Base-by-base conservation (phyloP, 2,797 vertebrate species). In the Pagetopsis macropterus region DNA sequence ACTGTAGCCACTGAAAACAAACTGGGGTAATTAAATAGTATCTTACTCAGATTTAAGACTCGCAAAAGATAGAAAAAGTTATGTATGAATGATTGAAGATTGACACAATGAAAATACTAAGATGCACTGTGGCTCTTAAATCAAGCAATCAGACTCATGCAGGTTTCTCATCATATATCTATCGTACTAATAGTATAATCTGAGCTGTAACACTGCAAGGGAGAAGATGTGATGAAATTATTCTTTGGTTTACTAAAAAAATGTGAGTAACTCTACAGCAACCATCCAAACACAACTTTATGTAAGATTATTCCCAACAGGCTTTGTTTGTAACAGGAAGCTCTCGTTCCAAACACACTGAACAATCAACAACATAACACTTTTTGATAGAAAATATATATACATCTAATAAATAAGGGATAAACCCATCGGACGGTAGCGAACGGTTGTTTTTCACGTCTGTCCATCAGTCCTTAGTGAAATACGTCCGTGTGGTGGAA, bases 331-430 rank as follows among this genome's bases (percentile, higher is more conserved):
- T 41, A 57, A 70, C 50, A 45, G 10, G 52, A 78, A 72, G 49
- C 54, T 41, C 44, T 50, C 55, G 54, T 76, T 89, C 73, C 76
- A 86, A 82, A 78, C 87, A 82, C 78, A 70, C 73, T 40, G 44
- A 91, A 94, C 93, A 94, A 94, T 95, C 94, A 94, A 93, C 75
- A 86, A 90, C 92, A 84, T 70, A 80, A 83, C 65, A 44, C 27
- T 64, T 41, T 48, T 58, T 75, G 88, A 92, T 93, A 93, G 72
- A 93, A 90, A 94, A 91, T 90, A 92, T 89, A 91, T 94, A 88
- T 95, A 93, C 94, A 92, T 93, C 79, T 90, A 95, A 94, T 94
- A 96, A 95, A 96, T 95, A 90, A 76, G 77, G 79, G 82, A 66
- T 19, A 23, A 79, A 79, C 75, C 82, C 77, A 75, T 78, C 3